phyloP scores from a whole-genome alignment of 2,888 invertebrate species.

The Hemithea aestivaria region DNA sequence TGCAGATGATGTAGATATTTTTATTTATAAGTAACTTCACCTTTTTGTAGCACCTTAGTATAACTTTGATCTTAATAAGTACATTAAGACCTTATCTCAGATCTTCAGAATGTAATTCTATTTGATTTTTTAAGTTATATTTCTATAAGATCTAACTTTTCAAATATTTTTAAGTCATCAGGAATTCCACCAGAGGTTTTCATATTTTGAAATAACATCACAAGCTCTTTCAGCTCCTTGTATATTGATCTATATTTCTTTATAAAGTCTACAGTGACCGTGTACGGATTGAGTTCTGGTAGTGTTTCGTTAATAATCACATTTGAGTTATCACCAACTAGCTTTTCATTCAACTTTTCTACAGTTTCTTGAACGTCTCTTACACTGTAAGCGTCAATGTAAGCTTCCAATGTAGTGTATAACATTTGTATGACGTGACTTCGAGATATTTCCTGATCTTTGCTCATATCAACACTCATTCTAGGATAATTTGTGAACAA shows the following conservation, averaged over 20 bases:
- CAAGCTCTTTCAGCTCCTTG: slow-evolving; percentile 44
- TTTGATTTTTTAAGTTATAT: slow-evolving; percentile 19
- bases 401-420: slow-evolving; percentile 56
- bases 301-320: slow-evolving; percentile 11
- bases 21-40: too few species aligned
- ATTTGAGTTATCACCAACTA: slow-evolving; percentile 23
- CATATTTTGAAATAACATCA: slow-evolving; percentile 35
- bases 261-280: slow-evolving; percentile 50
- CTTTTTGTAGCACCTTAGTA: too few species aligned
- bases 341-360: slow-evolving; percentile 44
- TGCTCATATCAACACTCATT: slow-evolving; percentile 25
- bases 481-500: slow-evolving; percentile 35
- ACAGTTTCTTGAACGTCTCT: slow-evolving; percentile 50
- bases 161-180: slow-evolving; percentile 45
- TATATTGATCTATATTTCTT: slow-evolving; percentile 54
- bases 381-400: slow-evolving; percentile 56
- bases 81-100: too few species aligned
- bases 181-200: slow-evolving; percentile 37
- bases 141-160: slow-evolving; percentile 41
- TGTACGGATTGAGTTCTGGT: slow-evolving; percentile 37
- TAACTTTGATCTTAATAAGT: too few species aligned
- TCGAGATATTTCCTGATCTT: slow-evolving; percentile 23
- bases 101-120: slow-evolving; percentile 3
- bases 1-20: too few species aligned
- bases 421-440: slow-evolving; percentile 46